Evolutionary conservation across 2,888 invertebrate genomes (phyloP), one percentile per base, ranked within the genome.

Genomic region (Suillia variegata): DNA sequence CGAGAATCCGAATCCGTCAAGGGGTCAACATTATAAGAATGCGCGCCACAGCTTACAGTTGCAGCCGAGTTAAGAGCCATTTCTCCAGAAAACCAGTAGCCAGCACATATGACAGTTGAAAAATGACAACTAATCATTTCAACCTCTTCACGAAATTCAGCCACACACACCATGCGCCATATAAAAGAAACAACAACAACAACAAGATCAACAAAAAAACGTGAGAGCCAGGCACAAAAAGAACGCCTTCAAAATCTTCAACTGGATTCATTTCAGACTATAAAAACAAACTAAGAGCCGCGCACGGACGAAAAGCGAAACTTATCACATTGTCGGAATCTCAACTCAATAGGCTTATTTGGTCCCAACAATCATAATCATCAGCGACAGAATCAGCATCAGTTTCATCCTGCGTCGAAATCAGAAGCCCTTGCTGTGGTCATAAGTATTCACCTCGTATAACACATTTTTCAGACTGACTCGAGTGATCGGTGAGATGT

Each of bases 101-200:
- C 64, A 61, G 48, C 61, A 62, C 57, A 65, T 71, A 72, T 71
- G 71, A 70, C 70, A 73, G 70, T 65, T 73, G 70, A 72, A 67
- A 73, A 68, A 74, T 74, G 70, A 71, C 69, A 72, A 67, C 67
- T 69, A 68, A 71, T 72, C 68, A 71, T 68, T 70, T 67, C 59
- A 63, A 56, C 47, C 60, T 38, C n/a, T 38, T 38, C 10, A 38
- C n/a, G 38, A 26, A 26, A 10, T 26, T 10, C 26, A 26, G 26
- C 26, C 26, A 5, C 5, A 8, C n/a, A 4, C 31, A 17, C 26
- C 33, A 33, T 20, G 31, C 34, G 31, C 18, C 26, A n/a, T 31
- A 48, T 4, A 26, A 51, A 17, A 17, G 24, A 17, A 22, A 22
- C 49, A 49, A 49, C 13, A 42, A 22, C 12, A 8, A 54, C 20